phyloP scores from a whole-genome alignment of 2,888 invertebrate genomes.

The Axea sp. region DNA sequence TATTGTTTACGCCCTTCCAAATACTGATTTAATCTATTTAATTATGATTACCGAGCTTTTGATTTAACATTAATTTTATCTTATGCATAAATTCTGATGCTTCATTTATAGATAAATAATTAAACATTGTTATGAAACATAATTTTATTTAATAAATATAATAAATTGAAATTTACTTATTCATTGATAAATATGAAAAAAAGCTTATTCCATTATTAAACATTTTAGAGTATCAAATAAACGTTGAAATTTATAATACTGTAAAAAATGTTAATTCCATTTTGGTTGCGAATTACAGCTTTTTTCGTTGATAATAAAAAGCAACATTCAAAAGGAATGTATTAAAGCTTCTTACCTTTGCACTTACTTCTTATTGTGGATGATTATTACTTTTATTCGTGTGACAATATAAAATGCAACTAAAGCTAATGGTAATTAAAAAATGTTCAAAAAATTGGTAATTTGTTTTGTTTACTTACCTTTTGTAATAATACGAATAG shows the following conservation, averaged over 20 bases:
- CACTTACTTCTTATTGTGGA: not conserved
- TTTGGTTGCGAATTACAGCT: constrained; percentile 2
- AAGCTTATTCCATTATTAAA: no score
- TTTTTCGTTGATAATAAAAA: constrained; percentile 21
- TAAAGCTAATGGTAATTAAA: constrained; percentile 31
- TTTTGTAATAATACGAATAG: no score
- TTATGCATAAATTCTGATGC: no score
- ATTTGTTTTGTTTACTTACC: constrained; percentile 21
- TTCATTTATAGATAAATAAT: no score
- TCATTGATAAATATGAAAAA: no score
- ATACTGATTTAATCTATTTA: constrained; percentile 8
- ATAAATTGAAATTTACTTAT: no score
- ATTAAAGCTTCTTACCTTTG: constrained; percentile 21
- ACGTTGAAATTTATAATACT: constrained; percentile 9
- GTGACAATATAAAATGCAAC: constrained; percentile 14
- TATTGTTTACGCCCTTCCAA: constrained; percentile 13
- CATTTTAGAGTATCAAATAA: constrained; percentile 5
- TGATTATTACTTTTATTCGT: constrained; percentile 17
- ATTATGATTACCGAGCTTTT: not conserved
- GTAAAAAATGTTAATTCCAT: constrained; percentile 15
- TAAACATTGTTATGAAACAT: no score
- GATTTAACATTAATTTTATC: not conserved
- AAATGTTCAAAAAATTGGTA: not conserved
- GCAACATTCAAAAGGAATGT: not conserved
- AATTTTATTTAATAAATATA: no score